Evolutionary conservation across 2,888 invertebrate species (phyloP).

Genomic region (Ligdia adustata): DNA sequence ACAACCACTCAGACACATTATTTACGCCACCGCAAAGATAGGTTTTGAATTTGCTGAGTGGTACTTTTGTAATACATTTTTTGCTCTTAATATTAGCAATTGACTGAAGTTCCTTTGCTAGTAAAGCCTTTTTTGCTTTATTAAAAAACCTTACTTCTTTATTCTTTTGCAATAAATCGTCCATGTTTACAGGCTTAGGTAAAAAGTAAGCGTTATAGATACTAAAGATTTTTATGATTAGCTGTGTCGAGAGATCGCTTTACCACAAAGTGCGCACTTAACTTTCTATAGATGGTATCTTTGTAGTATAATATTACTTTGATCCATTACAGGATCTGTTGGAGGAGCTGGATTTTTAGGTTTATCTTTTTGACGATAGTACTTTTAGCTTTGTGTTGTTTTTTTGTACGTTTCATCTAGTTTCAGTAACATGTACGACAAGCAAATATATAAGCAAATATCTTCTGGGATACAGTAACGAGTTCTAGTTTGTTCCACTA

Average conservation of each 20-base stretch:
- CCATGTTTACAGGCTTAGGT: conserved; percentile 52
- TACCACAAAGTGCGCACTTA: conserved; percentile 57
- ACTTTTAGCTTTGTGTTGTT: no score
- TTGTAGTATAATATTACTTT: conserved; percentile 49
- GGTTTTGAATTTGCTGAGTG: conserved; percentile 13
- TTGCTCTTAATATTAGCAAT: not conserved
- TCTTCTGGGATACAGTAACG: no score
- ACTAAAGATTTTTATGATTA: conserved; percentile 59
- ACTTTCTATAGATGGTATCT: conserved; percentile 61
- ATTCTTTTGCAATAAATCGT: conserved; percentile 47
- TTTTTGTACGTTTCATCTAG: no score
- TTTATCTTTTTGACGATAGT: no score
- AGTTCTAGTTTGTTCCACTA: no score
- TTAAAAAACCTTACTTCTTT: conserved; percentile 39
- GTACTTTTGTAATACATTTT: not conserved
- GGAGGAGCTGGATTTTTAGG: not conserved
- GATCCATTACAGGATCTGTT: conserved; percentile 38
- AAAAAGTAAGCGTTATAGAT: conserved; percentile 52
- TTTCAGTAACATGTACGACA: no score
- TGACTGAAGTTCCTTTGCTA: conserved; percentile 15
- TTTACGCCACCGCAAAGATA: conserved; percentile 17
- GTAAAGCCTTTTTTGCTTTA: conserved; percentile 36
- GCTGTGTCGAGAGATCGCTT: conserved; percentile 59
- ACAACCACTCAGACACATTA: conserved; percentile 31
- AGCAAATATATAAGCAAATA: no score